Evolutionary conservation across 1,140 invertebrate species (phyloP), one percentile per base, ranked within the genome.

Genomic region (Drosophila virilis): DNA sequence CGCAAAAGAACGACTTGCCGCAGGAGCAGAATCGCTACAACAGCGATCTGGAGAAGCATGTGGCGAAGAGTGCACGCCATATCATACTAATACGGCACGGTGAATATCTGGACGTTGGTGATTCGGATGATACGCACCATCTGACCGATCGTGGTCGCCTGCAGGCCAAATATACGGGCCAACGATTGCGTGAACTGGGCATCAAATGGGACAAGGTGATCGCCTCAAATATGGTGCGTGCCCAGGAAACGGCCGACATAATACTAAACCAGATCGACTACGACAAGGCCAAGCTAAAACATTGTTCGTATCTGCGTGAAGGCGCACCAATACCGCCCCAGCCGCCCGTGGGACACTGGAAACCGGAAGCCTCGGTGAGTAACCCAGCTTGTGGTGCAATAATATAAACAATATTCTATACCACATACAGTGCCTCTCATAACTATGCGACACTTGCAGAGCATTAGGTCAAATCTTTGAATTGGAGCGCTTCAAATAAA

Each of bases 241-340:
- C 98, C 0, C 95, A 96, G 76, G 97, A 99, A 93, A 99, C 98
- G 6, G 97, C 97, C 0, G 93, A 94, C 13, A 95, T 99, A 12
- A 98, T 99, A 78, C 93, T 94, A 50, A 70, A 92, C 1, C 75
- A 91, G 62, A 91, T 92, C n/a, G 65, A 79, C 43, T 90, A 55
- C 48, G 78, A 92, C 6, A 69, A 68, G 15, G 94, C 94, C 84
- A 94, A 94, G 88, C 93, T 95, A 35, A 85, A 94, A 57, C 93
- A 96, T 74, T 96, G 95, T 89, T 94, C 96, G 68, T 93, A 98
- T 43, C 92, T 99, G n/a, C 95, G 97, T 86, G 98, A 99, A 93
- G 99, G 99, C 7, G 97, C 97, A 1, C 99, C 99, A 0, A 96
- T 98, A 81, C 98, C 98, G 7, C 98, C 98, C 0, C 98, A 99